Evolutionary conservation across 2,888 invertebrate species (phyloP).

Genomic region (Pandemis cinnamomeana): DNA sequence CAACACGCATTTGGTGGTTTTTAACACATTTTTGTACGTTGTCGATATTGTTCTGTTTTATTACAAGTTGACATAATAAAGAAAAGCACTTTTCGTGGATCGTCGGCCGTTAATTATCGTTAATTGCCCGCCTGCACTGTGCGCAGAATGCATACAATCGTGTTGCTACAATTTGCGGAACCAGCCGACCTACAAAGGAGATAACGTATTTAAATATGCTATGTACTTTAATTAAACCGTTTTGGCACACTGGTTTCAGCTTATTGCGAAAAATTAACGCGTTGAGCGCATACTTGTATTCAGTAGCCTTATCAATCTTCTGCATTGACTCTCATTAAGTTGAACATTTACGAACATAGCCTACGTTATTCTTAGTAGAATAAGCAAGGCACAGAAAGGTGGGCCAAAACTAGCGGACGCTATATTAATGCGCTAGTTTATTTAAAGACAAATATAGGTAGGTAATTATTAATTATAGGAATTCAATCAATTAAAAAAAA

Average conservation of each 20-base stretch:
- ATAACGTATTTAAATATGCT: constrained; percentile 17
- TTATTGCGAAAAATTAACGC: background rate
- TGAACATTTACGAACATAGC: background rate
- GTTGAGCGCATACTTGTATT: background rate
- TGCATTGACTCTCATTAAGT: background rate
- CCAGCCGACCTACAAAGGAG: constrained; percentile 18
- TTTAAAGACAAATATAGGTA: too few species aligned
- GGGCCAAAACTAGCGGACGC: too few species aligned
- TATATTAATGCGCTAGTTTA: too few species aligned
- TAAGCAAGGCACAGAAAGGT: too few species aligned
- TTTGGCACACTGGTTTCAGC: background rate
- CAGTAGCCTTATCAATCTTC: background rate
- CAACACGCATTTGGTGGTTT: too few species aligned
- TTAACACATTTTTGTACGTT: background rate
- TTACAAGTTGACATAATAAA: background rate
- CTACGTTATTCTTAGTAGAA: background rate
- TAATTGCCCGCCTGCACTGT: constrained; percentile 35
- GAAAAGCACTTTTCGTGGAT: constrained; percentile 5
- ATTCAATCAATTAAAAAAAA: too few species aligned
- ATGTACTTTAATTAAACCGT: constrained; percentile 16
- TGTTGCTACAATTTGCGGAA: constrained; percentile 28
- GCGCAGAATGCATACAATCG: constrained; percentile 36
- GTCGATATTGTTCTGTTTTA: background rate
- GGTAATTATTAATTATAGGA: too few species aligned
- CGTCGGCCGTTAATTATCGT: constrained; percentile 18